Base-by-base conservation (phyloP, 1,140 invertebrate species). In the Drosophila triauraria region DNA sequence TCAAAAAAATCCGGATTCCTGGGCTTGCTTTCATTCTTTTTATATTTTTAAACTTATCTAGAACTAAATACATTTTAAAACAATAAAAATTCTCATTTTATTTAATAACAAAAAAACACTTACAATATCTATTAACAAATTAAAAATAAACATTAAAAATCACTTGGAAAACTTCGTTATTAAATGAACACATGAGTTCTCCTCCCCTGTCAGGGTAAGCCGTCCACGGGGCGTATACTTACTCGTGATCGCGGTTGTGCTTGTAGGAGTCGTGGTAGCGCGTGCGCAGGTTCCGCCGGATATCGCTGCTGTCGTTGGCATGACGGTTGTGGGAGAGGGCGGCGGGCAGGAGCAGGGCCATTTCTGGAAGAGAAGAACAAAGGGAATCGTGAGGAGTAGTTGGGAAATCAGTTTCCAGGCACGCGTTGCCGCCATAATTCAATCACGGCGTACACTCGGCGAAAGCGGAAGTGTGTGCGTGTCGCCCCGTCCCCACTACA, bases 161-260 rank as follows among this genome's bases (percentile, higher is more conserved):
- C 27, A 0, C 5, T 30, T 30, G 27, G 4, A 7, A 4, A 30
- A 30, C 5, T 30, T 30, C 27, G 6, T 30, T 30, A 30, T 30
- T 7, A 30, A 30, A 30, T 30, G 8, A n/a, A n/a, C 15, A 42
- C 15, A n/a, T n/a, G 40, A 7, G 5, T 42, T 42, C 38, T 15
- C 40, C 4, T 2, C 2, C 6, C 5, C 13, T 6, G 2, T 4
- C 9, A 3, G 17, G 3, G 9, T 44, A 9, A 44, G 17, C 5
- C 2, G 13, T 6, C 46, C 20, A 48, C 23, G n/a, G 2, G 10
- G 58, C 44, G 62, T 27, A 46, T 91, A 95, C 96, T 96, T 93
- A 97, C 96, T 97, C 96, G 93, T 96, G 96, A 75, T 96, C 95
- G n/a, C 95, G 94, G 84, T 96, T 96, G 61, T 96, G 95, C 70